Percentiles rank a stretch among this genome's conserved stretches.
Evolutionary conservation across 2,797 vertebrate genomes (phyloP).

Genomic region (Hemitrygon akajei): DNA sequence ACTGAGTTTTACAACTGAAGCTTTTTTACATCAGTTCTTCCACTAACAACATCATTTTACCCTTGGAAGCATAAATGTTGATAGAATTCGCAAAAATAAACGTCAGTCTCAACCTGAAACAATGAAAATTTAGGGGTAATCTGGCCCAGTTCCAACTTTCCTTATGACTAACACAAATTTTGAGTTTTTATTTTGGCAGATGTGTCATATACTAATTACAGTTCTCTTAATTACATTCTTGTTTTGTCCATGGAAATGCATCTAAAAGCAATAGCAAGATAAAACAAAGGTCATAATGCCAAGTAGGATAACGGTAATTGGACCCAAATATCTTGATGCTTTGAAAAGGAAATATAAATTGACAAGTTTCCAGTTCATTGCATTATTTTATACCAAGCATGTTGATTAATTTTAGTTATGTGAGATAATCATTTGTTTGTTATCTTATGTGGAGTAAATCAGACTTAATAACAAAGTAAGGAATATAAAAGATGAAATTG

Average conservation of each 20-base stretch:
- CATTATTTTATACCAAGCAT: neutral
- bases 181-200: neutral
- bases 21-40: neutral
- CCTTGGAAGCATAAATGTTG: neutral
- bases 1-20: neutral
- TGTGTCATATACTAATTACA: neutral
- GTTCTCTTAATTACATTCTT: slow-evolving; percentile 1
- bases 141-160: neutral
- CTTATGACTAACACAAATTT: neutral
- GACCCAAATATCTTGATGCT: neutral
- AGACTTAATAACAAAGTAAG: neutral
- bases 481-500: neutral
- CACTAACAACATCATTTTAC: neutral
- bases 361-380: neutral
- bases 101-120: neutral
- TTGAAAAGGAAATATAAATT: neutral
- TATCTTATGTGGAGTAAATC: neutral
- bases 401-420: neutral
- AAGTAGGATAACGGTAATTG: neutral
- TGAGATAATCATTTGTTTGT: neutral
- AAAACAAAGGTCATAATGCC: slow-evolving; percentile 16
- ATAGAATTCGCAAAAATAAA: neutral
- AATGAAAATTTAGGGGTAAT: neutral
- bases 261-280: neutral
- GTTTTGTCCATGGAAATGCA: neutral